Base-by-base conservation (phyloP, 2,797 vertebrate genomes). In the Lithobates sylvaticus region DNA sequence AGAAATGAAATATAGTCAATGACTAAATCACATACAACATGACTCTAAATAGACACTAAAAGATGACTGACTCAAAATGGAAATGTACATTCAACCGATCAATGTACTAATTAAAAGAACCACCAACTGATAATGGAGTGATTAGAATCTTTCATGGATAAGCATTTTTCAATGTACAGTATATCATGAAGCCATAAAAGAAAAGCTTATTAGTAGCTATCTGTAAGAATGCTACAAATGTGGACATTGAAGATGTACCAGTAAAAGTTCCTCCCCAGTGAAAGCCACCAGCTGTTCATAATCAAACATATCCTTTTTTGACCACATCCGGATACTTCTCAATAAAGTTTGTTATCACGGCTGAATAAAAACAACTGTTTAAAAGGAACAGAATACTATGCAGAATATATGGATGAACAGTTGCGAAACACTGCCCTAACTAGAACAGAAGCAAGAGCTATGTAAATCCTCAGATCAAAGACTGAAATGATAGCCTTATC, bases 401-500 rank as follows among this genome's bases (percentile, higher is more conserved):
- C 42, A 74, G 32, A 85, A 74, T 47, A 44, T 76, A 84, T 73
- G 23, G 71, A 44, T 26, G 34, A 76, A 86, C 84, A 86, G 78
- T 86, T 86, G 84, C 64, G 69, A 44, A 77, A 73, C 36, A 27
- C 10, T 13, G 10, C 50, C 75, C 68, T 64, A 21, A 39, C 85
- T 78, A 44, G 44, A 76, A 76, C 23, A 76, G 78, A 73, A 74
- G 64, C 64, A 78, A 18, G 74, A 82, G 42, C 36, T 32, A 84
- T 67, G 61, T 21, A 67, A 79, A 74, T 74, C 70, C 76, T 32
- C 9, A 71, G 69, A 86, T 83, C 86, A 87, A 87, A 87, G 81
- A 16, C 39, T 78, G 76, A 87, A 87, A 83, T 87, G 70, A 87
- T 87, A 83, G 39, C 29, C 81, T 79, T 79, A 83, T 84, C 61